A percentile compares a stretch with the other conserved stretches of the same genome.
These are phyloP conservation scores for Spheniscus mendiculus DNA, from an alignment of 2,113 vertebrate genomes.

Conservation along the genomic window DNA sequence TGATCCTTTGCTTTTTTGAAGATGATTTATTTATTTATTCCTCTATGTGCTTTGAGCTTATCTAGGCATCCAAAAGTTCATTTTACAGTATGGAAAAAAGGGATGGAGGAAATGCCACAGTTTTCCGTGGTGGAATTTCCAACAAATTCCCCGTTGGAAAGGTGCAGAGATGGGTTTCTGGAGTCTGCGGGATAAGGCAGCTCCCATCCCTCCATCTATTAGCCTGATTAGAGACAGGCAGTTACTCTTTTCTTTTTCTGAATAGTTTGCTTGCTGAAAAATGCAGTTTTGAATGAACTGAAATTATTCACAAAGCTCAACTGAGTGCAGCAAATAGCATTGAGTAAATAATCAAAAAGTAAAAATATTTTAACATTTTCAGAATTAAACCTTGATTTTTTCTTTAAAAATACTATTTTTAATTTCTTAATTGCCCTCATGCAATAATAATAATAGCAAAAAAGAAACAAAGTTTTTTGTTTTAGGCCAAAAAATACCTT, in stretches of 20 bases:
- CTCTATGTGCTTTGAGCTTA: neutral
- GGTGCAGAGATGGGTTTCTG: neutral
- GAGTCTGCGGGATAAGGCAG: neutral
- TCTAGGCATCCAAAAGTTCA: neutral
- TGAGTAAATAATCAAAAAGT: neutral
- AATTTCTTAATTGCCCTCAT: neutral
- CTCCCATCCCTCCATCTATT: neutral
- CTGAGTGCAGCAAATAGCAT: neutral
- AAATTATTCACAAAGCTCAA: neutral
- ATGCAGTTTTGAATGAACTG: neutral
- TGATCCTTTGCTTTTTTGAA: neutral
- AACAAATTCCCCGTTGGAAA: neutral
- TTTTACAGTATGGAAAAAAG: neutral
- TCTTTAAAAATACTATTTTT: neutral
- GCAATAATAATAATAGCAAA: neutral
- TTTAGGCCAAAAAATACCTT: neutral
- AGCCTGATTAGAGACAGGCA: neutral
- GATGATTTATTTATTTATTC: neutral
- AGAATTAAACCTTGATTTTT: neutral
- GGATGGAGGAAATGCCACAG: neutral
- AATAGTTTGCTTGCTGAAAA: neutral
- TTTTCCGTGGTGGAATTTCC: neutral
- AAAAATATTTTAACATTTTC: neutral
- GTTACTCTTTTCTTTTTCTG: neutral
- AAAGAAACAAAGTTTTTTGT: neutral